Base-by-base conservation (phyloP, 1,140 invertebrate genomes). In the Andrena cerasifolii region DNA sequence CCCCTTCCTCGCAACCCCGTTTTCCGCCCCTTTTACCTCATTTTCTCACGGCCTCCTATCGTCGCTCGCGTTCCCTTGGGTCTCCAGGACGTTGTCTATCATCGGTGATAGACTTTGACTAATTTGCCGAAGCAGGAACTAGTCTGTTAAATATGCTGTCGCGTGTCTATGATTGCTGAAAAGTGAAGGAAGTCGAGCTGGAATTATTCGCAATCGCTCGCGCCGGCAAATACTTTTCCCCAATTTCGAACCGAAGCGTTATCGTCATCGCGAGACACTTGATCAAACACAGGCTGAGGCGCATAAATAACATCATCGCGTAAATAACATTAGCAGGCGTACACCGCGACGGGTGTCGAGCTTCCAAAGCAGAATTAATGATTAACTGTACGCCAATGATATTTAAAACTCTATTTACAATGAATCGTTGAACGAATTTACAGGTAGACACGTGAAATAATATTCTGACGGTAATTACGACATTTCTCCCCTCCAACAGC, bases 241-340 rank as follows among this genome's bases (percentile, higher is more conserved):
- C 78, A 81, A 84, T 77, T 86, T 84, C 79, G 67, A 79, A 49
- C 49, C 59, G 40, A 36, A 18, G 49, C 75, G 77, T 65, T 71
- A 79, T 74, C 84, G 85, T 82, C 78, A 86, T 68, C 74, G 68
- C 79, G 76, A 68, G 71, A 86, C 85, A 86, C 84, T 86, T 86
- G 84, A 82, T 76, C 79, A 86, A 86, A 86, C 65, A 86, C 33
- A 36, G 53, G 63, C 78, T 51, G 65, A 47, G 77, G 75, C 78
- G 51, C 75, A 84, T 80, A 85, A 85, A 85, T 85, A 85, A 85
- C 79, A 76, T 76, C 82, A 73, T 62, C 74, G 75, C 83, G 83
- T 85, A 84, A 85, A 85, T 74, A 85, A 85, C 76, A 85, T 82
- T 84, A 85, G 81, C 79, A 79, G 58, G 78, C 61, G 82, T 47